Percentiles rank a stretch among this genome's conserved stretches.
Evolutionary conservation across 2,113 vertebrate genomes (phyloP).

Genomic region (Trinectes maculatus): DNA sequence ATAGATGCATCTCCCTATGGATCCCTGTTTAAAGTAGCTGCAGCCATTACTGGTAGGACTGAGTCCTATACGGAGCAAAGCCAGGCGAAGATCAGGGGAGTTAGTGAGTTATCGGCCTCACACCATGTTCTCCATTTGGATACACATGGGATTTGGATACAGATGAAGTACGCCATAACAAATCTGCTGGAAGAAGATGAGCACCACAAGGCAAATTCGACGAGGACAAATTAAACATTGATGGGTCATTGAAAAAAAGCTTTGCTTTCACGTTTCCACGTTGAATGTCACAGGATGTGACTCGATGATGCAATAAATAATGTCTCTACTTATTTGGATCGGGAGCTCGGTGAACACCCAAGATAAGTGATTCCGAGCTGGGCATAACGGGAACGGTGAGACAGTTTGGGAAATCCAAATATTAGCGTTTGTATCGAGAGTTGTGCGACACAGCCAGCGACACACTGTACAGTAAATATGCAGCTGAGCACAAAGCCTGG

Average conservation of each 20-base stretch:
- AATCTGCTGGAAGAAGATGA: conserved; percentile 73
- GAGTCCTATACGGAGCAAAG: conserved; percentile 41
- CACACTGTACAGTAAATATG: background rate
- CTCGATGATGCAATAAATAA: conserved; percentile 48
- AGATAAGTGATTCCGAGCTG: conserved; percentile 10
- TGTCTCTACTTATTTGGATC: conserved; percentile 45
- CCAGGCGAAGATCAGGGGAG: conserved; percentile 68
- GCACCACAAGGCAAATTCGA: conserved; percentile 61
- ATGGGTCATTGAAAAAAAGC: conserved; percentile 62
- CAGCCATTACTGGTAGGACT: conserved; percentile 64
- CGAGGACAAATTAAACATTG: conserved; percentile 76
- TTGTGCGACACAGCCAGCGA: background rate
- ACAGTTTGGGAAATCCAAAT: conserved; percentile 17
- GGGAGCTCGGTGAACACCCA: conserved; percentile 27
- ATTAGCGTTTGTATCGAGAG: background rate
- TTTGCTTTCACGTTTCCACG: conserved; percentile 53
- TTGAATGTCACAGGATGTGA: conserved; percentile 53
- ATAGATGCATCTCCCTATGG: conserved; percentile 73
- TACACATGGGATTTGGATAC: conserved; percentile 57
- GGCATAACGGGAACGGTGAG: conserved; percentile 1
- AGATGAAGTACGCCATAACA: conserved; percentile 58
- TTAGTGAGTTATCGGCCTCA: conserved; percentile 63
- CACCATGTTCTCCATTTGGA: conserved; percentile 60
- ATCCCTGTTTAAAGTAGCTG: conserved; percentile 76
- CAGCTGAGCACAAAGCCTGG: background rate